Evolutionary conservation across 2,113 vertebrate species (phyloP).

Genomic region (Microtus montanus): DNA sequence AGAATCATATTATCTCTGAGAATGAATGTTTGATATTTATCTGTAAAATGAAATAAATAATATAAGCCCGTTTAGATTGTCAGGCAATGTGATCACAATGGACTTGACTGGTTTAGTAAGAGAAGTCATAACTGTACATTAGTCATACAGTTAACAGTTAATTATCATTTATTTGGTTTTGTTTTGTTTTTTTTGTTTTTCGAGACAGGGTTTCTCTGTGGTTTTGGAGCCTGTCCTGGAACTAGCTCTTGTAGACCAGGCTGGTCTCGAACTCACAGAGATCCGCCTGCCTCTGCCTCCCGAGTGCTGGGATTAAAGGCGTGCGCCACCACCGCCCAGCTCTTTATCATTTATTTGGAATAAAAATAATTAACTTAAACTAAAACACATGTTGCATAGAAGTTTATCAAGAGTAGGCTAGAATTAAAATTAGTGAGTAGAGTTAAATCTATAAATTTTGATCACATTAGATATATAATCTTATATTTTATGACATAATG

Average conservation of each 20-base stretch:
- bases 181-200: too few species aligned
- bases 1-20: constrained; percentile 1
- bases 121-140: neutral
- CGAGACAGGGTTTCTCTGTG: too few species aligned
- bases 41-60: neutral
- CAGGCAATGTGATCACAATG: neutral
- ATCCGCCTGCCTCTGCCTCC: too few species aligned
- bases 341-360: neutral
- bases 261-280: too few species aligned
- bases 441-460: constrained; percentile 16
- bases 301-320: too few species aligned
- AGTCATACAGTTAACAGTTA: neutral
- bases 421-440: constrained; percentile 2
- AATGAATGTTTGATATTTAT: constrained; percentile 13
- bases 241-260: too few species aligned
- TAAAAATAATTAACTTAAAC: constrained; percentile 42
- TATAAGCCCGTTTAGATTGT: neutral
- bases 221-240: too few species aligned
- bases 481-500: constrained; percentile 10
- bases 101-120: constrained; percentile 2
- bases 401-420: neutral
- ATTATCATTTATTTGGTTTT: neutral
- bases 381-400: neutral
- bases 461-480: neutral
- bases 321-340: too few species aligned